A percentile compares a stretch with the other conserved stretches of the same genome.
Evolutionary conservation across 2,888 invertebrate species (phyloP).

Genomic region (Apamea crenata): DNA sequence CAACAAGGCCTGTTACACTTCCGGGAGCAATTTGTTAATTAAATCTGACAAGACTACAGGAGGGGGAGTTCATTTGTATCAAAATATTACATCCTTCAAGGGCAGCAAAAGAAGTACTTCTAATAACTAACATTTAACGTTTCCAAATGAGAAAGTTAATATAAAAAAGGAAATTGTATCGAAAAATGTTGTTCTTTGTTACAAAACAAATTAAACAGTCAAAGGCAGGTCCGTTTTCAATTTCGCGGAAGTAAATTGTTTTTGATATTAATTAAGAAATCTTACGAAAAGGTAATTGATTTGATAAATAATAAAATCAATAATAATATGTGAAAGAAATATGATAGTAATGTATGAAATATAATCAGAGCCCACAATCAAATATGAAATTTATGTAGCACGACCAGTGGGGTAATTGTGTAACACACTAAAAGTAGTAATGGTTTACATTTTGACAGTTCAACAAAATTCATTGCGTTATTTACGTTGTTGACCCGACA

Average conservation of each 20-base stretch:
- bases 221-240: slow-evolving; percentile 20
- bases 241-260: slow-evolving; percentile 11
- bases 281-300: not conserved
- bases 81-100: slow-evolving; percentile 38
- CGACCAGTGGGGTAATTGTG: not conserved
- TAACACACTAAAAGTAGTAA: not conserved
- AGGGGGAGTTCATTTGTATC: slow-evolving; percentile 28
- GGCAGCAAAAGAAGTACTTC: slow-evolving; percentile 16
- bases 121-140: slow-evolving; percentile 14
- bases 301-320: not conserved
- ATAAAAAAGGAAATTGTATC: slow-evolving; percentile 24
- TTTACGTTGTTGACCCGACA: not conserved
- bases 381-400: not conserved
- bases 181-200: slow-evolving; percentile 5
- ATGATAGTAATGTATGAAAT: not conserved
- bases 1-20: slow-evolving; percentile 23
- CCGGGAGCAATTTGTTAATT: slow-evolving; percentile 57
- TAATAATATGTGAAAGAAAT: too few species aligned
- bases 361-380: not conserved
- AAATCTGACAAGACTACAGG: slow-evolving; percentile 35
- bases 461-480: not conserved
- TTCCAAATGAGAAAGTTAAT: slow-evolving; percentile 32
- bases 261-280: slow-evolving; percentile 5
- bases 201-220: slow-evolving; percentile 40
- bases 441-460: not conserved